Evolutionary conservation across 2,113 vertebrate genomes (phyloP).

Genomic region (Oreochromis spilurus): DNA sequence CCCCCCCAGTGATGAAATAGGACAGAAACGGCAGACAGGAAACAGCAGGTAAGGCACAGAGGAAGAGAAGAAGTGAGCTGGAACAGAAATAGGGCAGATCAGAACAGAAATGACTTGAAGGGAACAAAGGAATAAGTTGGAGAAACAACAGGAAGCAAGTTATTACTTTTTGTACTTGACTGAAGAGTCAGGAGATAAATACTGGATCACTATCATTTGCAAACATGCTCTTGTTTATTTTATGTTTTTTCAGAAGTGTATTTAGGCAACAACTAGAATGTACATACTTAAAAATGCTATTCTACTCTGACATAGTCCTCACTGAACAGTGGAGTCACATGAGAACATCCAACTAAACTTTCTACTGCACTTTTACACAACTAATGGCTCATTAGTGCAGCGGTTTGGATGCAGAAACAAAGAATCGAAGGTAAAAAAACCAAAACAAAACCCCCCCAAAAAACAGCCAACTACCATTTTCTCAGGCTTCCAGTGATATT

Average conservation of each 20-base stretch:
- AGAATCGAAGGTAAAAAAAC: not conserved
- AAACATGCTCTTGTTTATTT: not conserved
- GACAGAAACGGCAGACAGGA: not conserved
- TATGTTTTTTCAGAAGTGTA: not conserved
- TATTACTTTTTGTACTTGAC: not conserved
- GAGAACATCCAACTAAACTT: not conserved
- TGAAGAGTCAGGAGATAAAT: not conserved
- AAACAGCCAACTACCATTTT: not conserved
- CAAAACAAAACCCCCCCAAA: accelerated
- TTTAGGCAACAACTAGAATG: not conserved
- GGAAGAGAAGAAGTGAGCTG: not conserved
- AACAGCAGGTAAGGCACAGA: not conserved
- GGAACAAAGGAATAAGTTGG: not conserved
- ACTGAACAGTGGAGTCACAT: not conserved
- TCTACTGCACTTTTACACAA: not conserved
- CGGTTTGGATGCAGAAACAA: not conserved
- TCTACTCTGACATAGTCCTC: not conserved
- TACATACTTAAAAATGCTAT: not conserved
- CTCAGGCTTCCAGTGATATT: not conserved
- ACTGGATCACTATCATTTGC: not conserved
- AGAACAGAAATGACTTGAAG: not conserved
- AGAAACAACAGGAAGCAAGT: not conserved
- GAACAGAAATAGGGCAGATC: not conserved
- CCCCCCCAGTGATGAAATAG: not conserved
- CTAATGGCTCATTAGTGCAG: slow-evolving; percentile 26